phyloP scores from a whole-genome alignment of 1,140 invertebrate species.

The Bombyx mori region ASM3026992v2 NC_085114.1:14924001-14924500 shows the following conservation, averaged over 20 bases:
- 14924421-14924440: no score
- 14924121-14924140: constrained; percentile 72
- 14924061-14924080: constrained; percentile 38
- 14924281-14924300: not conserved
- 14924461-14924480: no score
- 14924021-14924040: not conserved
- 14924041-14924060: not conserved
- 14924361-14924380: no score
- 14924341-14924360: not conserved
- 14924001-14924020: not conserved
- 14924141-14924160: constrained; percentile 74
- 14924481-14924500: no score
- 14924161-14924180: constrained; percentile 79
- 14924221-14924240: constrained; percentile 22
- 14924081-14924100: constrained; percentile 18
- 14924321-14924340: no score
- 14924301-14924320: no score
- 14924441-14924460: no score
- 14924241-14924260: constrained; percentile 34
- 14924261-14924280: constrained; percentile 22
- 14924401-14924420: no score
- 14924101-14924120: constrained; percentile 76
- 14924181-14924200: constrained; percentile 26
- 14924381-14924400: no score
- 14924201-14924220: constrained; percentile 5